Evolutionary conservation across 2,113 vertebrate species (phyloP).

Genomic region (Crotalus viridis): DNA sequence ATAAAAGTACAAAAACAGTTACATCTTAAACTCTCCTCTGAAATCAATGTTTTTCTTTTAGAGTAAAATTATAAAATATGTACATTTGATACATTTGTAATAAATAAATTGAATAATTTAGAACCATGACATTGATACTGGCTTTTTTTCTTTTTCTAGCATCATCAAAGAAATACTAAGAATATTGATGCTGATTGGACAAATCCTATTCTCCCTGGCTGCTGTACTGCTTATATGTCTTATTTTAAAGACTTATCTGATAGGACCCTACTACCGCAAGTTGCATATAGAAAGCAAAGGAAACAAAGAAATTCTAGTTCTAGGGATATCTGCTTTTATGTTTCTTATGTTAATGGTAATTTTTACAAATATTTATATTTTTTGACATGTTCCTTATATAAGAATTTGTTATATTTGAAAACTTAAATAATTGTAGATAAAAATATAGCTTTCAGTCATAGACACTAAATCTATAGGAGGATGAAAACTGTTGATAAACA

Average conservation of each 20-base stretch:
- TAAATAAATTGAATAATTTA: neutral
- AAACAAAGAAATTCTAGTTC: conserved; percentile 91
- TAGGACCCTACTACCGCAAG: conserved; percentile 91
- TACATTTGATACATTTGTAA: neutral
- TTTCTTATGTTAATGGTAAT: conserved; percentile 92
- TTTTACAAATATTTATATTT: conserved; percentile 29
- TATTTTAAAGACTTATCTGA: conserved; percentile 82
- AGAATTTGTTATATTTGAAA: neutral
- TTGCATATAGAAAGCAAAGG: conserved; percentile 89
- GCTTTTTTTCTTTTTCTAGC: conserved; percentile 56
- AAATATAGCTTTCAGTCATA: neutral
- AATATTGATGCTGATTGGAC: conserved; percentile 80
- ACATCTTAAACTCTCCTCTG: neutral
- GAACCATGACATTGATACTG: conserved; percentile 29
- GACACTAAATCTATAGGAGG: neutral
- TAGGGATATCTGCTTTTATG: conserved; percentile 89
- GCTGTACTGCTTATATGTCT: conserved; percentile 85
- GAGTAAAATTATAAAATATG: neutral
- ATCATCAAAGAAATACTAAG: conserved; percentile 77
- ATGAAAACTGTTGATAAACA: neutral
- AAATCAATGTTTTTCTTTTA: conserved; percentile 3
- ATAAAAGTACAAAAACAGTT: neutral
- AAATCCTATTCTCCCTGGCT: conserved; percentile 85
- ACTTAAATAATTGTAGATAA: neutral
- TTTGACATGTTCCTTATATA: neutral